A percentile compares a stretch with the other conserved stretches of the same genome.
Evolutionary conservation across 2,113 vertebrate species (phyloP).

Genomic region (Orthonyx spaldingii): DNA sequence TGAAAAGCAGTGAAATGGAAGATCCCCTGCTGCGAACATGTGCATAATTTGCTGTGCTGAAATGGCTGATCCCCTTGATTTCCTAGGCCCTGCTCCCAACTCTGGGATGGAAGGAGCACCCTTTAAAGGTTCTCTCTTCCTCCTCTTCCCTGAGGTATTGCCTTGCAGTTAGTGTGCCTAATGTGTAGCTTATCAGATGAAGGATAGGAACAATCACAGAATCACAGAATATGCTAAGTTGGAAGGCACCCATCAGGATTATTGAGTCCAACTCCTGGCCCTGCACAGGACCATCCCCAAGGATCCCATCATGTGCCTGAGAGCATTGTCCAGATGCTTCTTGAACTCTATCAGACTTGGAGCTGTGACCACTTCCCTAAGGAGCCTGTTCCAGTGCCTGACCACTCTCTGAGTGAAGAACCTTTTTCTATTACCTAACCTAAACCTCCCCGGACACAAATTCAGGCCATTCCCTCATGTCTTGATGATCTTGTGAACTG

Average conservation of each 20-base stretch:
- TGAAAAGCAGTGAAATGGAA: not conserved
- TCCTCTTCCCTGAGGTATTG: not conserved
- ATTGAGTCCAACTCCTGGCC: fast-evolving
- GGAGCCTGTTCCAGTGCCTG: not conserved
- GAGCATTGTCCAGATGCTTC: not conserved
- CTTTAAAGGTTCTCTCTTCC: not conserved
- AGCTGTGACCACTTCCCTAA: not conserved
- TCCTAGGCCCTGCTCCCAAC: not conserved
- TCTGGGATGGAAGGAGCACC: not conserved
- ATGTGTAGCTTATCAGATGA: not conserved
- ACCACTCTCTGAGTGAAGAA: not conserved
- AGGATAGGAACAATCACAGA: not conserved
- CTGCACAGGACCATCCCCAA: not conserved
- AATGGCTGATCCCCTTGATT: not conserved
- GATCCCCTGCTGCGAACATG: not conserved
- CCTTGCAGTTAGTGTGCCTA: not conserved
- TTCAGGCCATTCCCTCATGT: not conserved
- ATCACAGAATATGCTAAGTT: not conserved
- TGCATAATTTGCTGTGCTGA: not conserved
- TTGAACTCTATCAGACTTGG: not conserved
- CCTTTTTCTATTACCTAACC: not conserved
- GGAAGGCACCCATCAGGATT: not conserved
- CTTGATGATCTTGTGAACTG: not conserved
- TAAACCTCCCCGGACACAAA: not conserved
- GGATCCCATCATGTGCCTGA: too few relatives aligned